A percentile compares a stretch with the other conserved stretches of the same genome.
These are phyloP conservation scores for Bruchidius siliquastri DNA, from an alignment of 2,888 invertebrate species.

Conservation along the genomic window DNA sequence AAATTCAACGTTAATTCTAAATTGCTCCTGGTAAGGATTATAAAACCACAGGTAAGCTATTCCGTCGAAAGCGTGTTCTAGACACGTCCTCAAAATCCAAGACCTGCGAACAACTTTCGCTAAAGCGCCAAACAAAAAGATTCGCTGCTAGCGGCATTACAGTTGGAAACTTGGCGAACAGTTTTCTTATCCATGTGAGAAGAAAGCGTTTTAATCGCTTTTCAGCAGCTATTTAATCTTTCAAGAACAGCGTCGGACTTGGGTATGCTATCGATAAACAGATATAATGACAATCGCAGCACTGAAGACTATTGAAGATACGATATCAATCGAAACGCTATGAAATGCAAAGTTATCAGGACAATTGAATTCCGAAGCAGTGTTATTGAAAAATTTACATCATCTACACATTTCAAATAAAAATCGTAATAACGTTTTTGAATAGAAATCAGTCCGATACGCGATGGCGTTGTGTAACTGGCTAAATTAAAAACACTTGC, in stretches of 20 bases:
- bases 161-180: not conserved
- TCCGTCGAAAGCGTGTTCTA: not conserved
- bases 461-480: no score
- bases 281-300: no score
- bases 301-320: no score
- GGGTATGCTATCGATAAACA: no score
- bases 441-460: no score
- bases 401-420: no score
- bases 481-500: no score
- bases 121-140: not conserved
- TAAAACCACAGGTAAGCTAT: not conserved
- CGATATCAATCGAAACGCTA: no score
- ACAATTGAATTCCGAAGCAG: no score
- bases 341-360: no score
- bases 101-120: not conserved
- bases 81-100: not conserved
- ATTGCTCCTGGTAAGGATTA: not conserved
- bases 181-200: not conserved
- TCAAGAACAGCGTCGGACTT: not conserved
- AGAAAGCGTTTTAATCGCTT: not conserved
- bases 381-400: no score
- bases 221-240: not conserved
- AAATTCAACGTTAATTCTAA: not conserved
- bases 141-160: not conserved
- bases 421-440: no score